Conservation (phyloP, 2,888 invertebrate species). For the Graphium colonna region DNA sequence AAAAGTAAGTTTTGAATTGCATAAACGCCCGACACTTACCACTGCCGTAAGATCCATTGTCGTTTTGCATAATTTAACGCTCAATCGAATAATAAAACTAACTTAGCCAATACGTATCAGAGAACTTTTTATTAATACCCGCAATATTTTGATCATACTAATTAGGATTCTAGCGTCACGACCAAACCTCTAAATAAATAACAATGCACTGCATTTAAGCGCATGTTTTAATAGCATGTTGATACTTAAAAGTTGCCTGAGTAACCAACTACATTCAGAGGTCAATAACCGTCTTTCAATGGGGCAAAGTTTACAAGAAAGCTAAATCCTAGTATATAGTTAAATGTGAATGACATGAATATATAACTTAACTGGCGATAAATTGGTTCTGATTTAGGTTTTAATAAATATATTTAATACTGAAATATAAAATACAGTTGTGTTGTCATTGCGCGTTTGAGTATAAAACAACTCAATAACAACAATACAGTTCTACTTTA, state of each 20-base stretch:
- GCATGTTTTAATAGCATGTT: constrained; percentile 29
- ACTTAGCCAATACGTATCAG: background rate
- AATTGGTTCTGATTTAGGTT: constrained; percentile 3
- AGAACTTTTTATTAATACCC: constrained; percentile 22
- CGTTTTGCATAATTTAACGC: constrained; percentile 54
- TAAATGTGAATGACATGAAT: too few species aligned
- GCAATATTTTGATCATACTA: constrained; percentile 15
- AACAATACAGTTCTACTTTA: too few species aligned
- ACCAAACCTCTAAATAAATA: constrained; percentile 23
- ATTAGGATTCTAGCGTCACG: constrained; percentile 7
- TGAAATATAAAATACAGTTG: background rate
- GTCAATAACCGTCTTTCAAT: constrained; percentile 28
- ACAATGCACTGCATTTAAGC: constrained; percentile 33
- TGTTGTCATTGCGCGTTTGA: too few species aligned
- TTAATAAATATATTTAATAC: constrained; percentile 5
- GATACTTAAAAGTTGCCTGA: constrained; percentile 23
- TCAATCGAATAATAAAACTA: background rate
- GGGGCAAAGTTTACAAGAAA: background rate
- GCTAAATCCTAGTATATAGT: too few species aligned
- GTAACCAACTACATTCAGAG: constrained; percentile 24
- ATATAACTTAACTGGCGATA: too few species aligned
- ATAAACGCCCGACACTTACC: constrained; percentile 48
- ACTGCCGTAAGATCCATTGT: constrained; percentile 67
- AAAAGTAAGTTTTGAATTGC: constrained; percentile 26
- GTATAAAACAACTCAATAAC: too few species aligned